These are phyloP conservation scores for Parnassius glacialis DNA, from an alignment of 2,888 invertebrate species.

Conservation along the genomic window DNA sequence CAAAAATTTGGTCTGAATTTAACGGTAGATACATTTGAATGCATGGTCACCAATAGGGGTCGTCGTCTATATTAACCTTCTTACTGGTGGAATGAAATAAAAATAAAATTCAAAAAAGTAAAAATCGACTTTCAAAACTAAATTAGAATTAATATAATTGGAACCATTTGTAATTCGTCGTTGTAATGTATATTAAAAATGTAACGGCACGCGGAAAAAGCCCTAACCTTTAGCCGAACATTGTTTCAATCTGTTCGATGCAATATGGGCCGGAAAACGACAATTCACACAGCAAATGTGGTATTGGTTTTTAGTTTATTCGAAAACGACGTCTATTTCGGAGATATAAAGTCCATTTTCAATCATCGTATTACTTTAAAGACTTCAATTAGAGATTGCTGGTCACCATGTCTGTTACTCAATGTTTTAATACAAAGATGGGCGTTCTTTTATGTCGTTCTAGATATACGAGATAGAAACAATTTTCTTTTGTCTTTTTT, in stretches of 20 bases:
- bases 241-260: slow-evolving; percentile 22
- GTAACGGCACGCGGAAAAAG: background rate
- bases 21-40: too few species aligned
- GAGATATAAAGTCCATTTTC: background rate
- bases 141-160: too few species aligned
- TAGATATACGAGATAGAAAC: too few species aligned
- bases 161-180: too few species aligned
- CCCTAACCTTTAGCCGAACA: background rate
- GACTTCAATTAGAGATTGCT: slow-evolving; percentile 14
- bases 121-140: too few species aligned
- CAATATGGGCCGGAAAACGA: slow-evolving; percentile 20
- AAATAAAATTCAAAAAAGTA: too few species aligned
- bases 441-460: background rate
- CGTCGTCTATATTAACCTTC: too few species aligned
- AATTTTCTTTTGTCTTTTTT: too few species aligned
- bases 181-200: too few species aligned
- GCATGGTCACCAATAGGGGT: too few species aligned
- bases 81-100: too few species aligned
- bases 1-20: too few species aligned
- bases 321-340: background rate
- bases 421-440: slow-evolving; percentile 9
- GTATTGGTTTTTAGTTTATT: background rate
- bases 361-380: background rate
- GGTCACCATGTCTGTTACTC: slow-evolving; percentile 13
- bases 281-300: slow-evolving; percentile 20